These are phyloP conservation scores for Parus major DNA, from an alignment of 2,113 vertebrate species.

Conservation along the genomic window DNA sequence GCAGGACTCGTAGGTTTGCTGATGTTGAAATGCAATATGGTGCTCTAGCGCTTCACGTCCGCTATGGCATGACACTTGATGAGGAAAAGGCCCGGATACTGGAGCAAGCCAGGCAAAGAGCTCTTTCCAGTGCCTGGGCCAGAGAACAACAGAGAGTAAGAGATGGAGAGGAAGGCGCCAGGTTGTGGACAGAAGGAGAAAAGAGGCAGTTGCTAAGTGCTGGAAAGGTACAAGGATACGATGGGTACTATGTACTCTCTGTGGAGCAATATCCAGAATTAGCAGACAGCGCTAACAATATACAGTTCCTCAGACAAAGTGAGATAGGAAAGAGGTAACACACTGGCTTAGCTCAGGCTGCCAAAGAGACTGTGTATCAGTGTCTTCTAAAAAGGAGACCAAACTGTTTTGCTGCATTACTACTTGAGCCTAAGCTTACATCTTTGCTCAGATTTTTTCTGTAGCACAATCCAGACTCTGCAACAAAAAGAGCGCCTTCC, in stretches of 20 bases:
- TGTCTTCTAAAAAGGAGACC: slow-evolving; percentile 71
- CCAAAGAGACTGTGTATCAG: slow-evolving; percentile 80
- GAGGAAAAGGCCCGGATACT: slow-evolving; percentile 95
- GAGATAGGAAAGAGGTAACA: slow-evolving; percentile 99
- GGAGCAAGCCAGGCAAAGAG: slow-evolving; percentile 93
- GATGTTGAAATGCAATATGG: slow-evolving; percentile 95
- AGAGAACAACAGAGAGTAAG: slow-evolving; percentile 92
- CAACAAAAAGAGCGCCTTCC: slow-evolving; percentile 70
- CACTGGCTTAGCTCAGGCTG: slow-evolving; percentile 77
- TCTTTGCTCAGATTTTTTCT: slow-evolving; percentile 84
- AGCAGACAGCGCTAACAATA: slow-evolving; percentile 95
- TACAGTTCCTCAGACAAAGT: slow-evolving; percentile 97
- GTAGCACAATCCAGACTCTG: slow-evolving; percentile 88
- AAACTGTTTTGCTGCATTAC: slow-evolving; percentile 84
- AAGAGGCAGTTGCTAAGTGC: slow-evolving; percentile 95
- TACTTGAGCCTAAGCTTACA: slow-evolving; percentile 84
- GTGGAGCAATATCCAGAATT: slow-evolving; percentile 99
- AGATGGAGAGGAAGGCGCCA: slow-evolving; percentile 92
- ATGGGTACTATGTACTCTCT: slow-evolving; percentile 98
- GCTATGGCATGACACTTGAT: slow-evolving; percentile 94
- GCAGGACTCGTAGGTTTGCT: slow-evolving; percentile 95
- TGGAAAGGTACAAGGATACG: slow-evolving; percentile 94
- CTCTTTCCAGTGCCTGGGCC: slow-evolving; percentile 90
- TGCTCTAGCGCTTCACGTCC: slow-evolving; percentile 89
- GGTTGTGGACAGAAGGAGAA: slow-evolving; percentile 96